These are phyloP conservation scores for Drosophila algonquin DNA, from an alignment of 2,888 invertebrate species.

Conservation along the genomic window DNA sequence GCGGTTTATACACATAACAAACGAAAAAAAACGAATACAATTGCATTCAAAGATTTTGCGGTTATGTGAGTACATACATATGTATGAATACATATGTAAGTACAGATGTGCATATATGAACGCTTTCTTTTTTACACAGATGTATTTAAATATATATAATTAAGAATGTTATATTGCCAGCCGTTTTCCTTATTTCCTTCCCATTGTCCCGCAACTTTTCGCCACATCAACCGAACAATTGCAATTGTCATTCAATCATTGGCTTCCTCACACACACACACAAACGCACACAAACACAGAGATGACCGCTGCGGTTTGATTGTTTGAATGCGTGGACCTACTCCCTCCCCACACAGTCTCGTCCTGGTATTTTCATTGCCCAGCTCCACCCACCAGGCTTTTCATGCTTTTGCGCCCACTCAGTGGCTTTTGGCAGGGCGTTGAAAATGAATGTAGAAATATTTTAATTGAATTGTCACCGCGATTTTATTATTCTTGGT, in stretches of 20 bases:
- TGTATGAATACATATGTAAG: no score
- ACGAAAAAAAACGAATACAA: no score
- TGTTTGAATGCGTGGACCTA: slow-evolving; percentile 18
- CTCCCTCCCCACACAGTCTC: slow-evolving; percentile 7
- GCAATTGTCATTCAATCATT: slow-evolving; percentile 60
- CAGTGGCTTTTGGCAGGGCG: slow-evolving; percentile 60
- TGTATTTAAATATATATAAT: no score
- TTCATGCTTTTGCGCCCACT: slow-evolving; percentile 64
- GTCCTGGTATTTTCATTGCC: not conserved
- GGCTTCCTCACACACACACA: slow-evolving; percentile 34
- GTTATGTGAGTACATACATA: no score
- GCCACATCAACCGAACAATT: slow-evolving; percentile 36
- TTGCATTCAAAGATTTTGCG: no score
- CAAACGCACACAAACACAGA: slow-evolving; percentile 25
- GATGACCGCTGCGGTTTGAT: slow-evolving; percentile 42
- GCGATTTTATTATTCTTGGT: slow-evolving; percentile 54
- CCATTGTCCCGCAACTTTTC: slow-evolving; percentile 20
- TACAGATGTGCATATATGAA: no score
- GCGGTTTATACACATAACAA: no score
- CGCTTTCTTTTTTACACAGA: no score
- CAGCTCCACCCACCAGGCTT: slow-evolving; percentile 24
- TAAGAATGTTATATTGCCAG: not conserved
- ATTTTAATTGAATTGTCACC: slow-evolving; percentile 78
- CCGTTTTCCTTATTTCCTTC: slow-evolving; percentile 1
- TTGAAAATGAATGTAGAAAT: slow-evolving; percentile 69